Evolutionary conservation across 1,140 invertebrate species (phyloP), one percentile per base, ranked within the genome.

Genomic region (Aphaenogaster rudis): DNA sequence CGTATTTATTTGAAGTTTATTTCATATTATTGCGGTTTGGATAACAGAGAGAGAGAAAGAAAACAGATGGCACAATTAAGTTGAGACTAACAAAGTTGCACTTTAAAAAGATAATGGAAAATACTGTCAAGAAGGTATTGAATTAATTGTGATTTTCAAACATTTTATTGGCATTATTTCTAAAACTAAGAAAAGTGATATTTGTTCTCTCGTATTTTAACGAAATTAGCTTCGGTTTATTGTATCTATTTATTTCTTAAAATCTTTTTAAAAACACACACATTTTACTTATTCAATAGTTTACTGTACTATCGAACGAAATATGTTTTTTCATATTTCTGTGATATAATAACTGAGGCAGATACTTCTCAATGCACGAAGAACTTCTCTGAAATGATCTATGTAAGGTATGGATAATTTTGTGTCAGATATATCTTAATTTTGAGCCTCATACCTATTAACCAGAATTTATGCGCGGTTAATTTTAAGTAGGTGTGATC

Each of bases 401-500:
- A 72, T 81, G 13, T 52, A 71, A 74, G 13, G 7, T 76, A 48
- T 48, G 69, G 28, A 61, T 50, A 76, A 50, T 84, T 74, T 84
- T 39, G 42, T 42, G 69, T 63, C 69, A 28, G 17, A 28, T 39
- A 39, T 57, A 21, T 81, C 48, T 69, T 54, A 69, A 52, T 76
- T 84, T 61, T n/a, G 80, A 17, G 28, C 36, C 21, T 84, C 15
- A 48, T 4, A 48, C 54, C 42, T 66, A 82, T 82, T 74, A 36
- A 74, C 28, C n/a, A 76, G 54, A 84, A 84, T 76, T 76, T 76
- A 76, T 50, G 80, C 11, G 33, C 28, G 17, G 39, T 61, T 84
- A 84, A 84, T 74, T 84, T 84, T 84, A 74, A 59, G 59, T 67
- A 74, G 48, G 59, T 67, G 67, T 69, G 78, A 54, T 67, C 45